A percentile compares a stretch with the other conserved stretches of the same genome.
Conservation (phyloP, 1,140 invertebrate genomes). For the Phortica variegata region DNA sequence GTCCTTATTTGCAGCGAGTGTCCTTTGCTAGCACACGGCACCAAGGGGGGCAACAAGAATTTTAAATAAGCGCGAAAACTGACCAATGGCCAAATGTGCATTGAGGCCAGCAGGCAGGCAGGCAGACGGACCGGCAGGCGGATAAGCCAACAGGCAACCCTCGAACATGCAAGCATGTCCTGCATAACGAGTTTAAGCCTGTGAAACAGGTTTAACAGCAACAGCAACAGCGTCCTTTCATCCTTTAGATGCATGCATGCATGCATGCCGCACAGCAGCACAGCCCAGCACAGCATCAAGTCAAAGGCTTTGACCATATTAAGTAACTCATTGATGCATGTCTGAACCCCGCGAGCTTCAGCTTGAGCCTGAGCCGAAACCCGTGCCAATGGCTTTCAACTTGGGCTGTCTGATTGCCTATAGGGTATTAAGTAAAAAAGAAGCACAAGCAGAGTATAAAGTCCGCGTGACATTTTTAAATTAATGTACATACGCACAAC, state of each 20-base stretch:
- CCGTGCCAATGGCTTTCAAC: too few species aligned
- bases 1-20: too few species aligned
- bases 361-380: too few species aligned
- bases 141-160: constrained; percentile 9
- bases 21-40: constrained; percentile 22
- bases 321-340: constrained; percentile 50
- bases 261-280: background rate
- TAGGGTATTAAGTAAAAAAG: too few species aligned
- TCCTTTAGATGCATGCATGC: constrained; percentile 27
- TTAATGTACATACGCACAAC: constrained; percentile 24
- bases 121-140: too few species aligned
- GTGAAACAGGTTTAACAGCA: constrained; percentile 32
- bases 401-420: too few species aligned
- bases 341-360: constrained; percentile 12
- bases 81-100: constrained; percentile 25
- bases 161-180: constrained; percentile 10
- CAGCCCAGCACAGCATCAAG: constrained; percentile 22
- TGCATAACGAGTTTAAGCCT: constrained; percentile 29
- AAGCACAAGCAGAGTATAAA: constrained; percentile 11
- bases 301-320: constrained; percentile 45
- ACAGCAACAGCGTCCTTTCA: constrained; percentile 6
- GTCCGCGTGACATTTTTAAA: constrained; percentile 42
- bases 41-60: background rate
- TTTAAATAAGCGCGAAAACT: constrained; percentile 4
- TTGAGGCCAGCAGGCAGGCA: too few species aligned